Percentiles rank a stretch among this genome's conserved stretches.
phyloP scores from a whole-genome alignment of 2,797 vertebrate species.

The Hypotaenidia okinawae region DNA sequence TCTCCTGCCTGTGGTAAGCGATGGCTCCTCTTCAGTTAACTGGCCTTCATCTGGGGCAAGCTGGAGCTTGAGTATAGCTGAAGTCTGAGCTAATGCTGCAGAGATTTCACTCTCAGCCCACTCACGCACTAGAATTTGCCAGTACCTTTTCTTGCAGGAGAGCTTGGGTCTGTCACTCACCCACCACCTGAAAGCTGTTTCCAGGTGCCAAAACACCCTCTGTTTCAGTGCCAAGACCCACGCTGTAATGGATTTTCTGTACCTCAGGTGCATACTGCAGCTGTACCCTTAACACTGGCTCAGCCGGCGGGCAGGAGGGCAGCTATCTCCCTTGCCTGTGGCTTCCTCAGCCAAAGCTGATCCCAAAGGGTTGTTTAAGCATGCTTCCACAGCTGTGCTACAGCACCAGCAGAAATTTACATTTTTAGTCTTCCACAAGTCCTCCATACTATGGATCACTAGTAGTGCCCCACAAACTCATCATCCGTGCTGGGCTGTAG shows the following conservation, averaged over 20 bases:
- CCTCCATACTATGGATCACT: background rate
- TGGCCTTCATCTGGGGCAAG: conserved; percentile 12
- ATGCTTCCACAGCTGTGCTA: background rate
- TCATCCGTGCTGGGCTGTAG: background rate
- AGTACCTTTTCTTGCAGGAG: background rate
- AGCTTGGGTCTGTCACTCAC: background rate
- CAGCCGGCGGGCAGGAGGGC: accelerated
- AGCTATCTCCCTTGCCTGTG: background rate
- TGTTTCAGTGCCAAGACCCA: background rate
- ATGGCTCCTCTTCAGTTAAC: conserved; percentile 16
- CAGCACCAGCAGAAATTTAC: background rate
- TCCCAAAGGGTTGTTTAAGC: background rate
- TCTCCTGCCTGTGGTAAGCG: background rate
- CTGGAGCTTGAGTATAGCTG: background rate
- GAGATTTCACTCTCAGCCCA: conserved; percentile 11
- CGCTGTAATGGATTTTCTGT: background rate
- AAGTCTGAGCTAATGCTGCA: background rate
- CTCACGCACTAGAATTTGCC: background rate
- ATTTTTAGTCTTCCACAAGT: background rate
- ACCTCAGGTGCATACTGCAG: background rate
- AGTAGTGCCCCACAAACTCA: background rate
- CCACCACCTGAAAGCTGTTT: background rate
- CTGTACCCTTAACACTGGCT: background rate
- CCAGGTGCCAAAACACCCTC: background rate
- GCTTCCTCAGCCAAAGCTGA: background rate